A percentile compares a stretch with the other conserved stretches of the same genome.
These are phyloP conservation scores for Saxidomus purpurata DNA, from an alignment of 1,140 invertebrate genomes.

Conservation along the genomic window DNA sequence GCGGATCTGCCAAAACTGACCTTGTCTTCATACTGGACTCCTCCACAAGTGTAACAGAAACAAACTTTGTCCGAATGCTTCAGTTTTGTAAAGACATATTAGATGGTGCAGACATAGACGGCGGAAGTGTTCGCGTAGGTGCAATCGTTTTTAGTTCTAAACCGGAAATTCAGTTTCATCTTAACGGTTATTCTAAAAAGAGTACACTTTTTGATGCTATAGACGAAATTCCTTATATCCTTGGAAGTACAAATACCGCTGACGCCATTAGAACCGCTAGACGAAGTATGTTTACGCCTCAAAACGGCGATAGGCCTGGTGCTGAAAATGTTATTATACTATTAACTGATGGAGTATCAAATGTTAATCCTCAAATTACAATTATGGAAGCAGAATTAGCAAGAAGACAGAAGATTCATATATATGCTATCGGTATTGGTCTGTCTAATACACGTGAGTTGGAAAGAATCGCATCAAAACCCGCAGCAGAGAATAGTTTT, in stretches of 20 bases:
- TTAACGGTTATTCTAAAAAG: slow-evolving; percentile 63
- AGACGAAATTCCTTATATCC: slow-evolving; percentile 70
- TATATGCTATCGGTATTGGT: slow-evolving; percentile 79
- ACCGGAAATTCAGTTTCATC: slow-evolving; percentile 68
- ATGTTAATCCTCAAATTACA: slow-evolving; percentile 74
- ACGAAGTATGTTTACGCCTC: slow-evolving; percentile 61
- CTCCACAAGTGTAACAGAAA: slow-evolving; percentile 78
- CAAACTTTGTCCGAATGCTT: slow-evolving; percentile 77
- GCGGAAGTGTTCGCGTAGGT: slow-evolving; percentile 78
- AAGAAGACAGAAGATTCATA: slow-evolving; percentile 68
- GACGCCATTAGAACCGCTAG: slow-evolving; percentile 57
- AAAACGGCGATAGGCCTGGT: slow-evolving; percentile 72
- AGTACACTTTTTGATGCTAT: slow-evolving; percentile 68
- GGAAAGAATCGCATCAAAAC: slow-evolving; percentile 74
- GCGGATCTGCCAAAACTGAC: slow-evolving; percentile 74
- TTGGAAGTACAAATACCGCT: slow-evolving; percentile 75
- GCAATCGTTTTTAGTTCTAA: slow-evolving; percentile 74
- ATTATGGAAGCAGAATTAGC: slow-evolving; percentile 72
- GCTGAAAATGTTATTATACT: slow-evolving; percentile 74
- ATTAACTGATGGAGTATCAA: slow-evolving; percentile 76
- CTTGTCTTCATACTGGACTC: slow-evolving; percentile 81
- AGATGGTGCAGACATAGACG: slow-evolving; percentile 74
- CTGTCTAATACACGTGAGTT: slow-evolving; percentile 77
- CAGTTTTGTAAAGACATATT: slow-evolving; percentile 79
- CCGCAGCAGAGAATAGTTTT: slow-evolving; percentile 76